Conservation (phyloP, 1,140 invertebrate species). For the Aphelenchoides fujianensis region DNA sequence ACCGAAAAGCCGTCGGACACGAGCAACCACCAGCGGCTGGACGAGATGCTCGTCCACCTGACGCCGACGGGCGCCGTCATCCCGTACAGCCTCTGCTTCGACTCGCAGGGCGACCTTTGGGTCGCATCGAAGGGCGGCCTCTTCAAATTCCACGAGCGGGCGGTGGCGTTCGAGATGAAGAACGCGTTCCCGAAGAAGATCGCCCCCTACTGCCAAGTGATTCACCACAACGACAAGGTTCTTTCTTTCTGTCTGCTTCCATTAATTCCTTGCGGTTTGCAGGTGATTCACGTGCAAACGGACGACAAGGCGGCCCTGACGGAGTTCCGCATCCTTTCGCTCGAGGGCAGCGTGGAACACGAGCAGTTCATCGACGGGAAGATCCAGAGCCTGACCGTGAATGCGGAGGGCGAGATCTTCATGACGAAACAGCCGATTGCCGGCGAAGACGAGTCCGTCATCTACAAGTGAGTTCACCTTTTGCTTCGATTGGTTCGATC, state of each 20-base stretch:
- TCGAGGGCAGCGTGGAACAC: constrained; percentile 55
- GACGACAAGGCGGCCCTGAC: constrained; percentile 47
- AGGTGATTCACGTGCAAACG: constrained; percentile 54
- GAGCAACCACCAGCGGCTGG: constrained; percentile 55
- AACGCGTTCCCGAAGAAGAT: constrained; percentile 61
- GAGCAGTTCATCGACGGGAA: constrained; percentile 59
- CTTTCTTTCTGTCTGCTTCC: neutral
- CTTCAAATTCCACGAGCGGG: constrained; percentile 48
- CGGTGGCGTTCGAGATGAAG: constrained; percentile 49
- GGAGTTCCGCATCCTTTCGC: constrained; percentile 45
- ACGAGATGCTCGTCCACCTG: constrained; percentile 47
- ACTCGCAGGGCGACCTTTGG: constrained; percentile 47
- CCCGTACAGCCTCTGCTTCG: constrained; percentile 55
- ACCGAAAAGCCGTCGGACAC: constrained; percentile 56
- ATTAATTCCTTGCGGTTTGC: constrained; percentile 28
- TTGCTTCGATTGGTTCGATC: too few relatives aligned
- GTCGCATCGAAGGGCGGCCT: constrained; percentile 59
- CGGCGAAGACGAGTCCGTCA: constrained; percentile 49
- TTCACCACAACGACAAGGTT: constrained; percentile 50
- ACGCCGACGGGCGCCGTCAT: constrained; percentile 51
- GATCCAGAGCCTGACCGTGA: constrained; percentile 49
- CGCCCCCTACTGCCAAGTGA: constrained; percentile 55
- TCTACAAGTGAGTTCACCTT: constrained; percentile 49
- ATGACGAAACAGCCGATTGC: constrained; percentile 45
- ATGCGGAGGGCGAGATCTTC: constrained; percentile 48